phyloP scores from a whole-genome alignment of 2,888 invertebrate species.

The Drosophila pegasa region DNA sequence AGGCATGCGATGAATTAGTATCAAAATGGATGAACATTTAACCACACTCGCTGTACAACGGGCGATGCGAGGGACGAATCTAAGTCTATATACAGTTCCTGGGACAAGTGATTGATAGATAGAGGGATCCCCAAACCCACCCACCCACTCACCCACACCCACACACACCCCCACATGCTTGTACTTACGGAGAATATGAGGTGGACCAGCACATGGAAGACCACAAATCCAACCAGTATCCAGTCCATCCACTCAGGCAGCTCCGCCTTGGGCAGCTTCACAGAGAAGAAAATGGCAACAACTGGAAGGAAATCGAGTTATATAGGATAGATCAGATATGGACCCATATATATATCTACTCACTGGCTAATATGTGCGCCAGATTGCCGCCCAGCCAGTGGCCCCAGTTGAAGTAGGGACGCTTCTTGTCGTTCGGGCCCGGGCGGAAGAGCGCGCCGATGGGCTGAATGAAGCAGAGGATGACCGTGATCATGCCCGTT shows the following conservation, averaged over 20 bases:
- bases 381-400: slow-evolving; percentile 96
- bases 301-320: slow-evolving; percentile 87
- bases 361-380: slow-evolving; percentile 94
- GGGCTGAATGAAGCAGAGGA: slow-evolving; percentile 93
- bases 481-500: slow-evolving; percentile 91
- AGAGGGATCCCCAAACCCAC: slow-evolving; percentile 17
- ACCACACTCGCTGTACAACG: slow-evolving; percentile 63
- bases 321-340: background rate
- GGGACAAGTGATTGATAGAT: slow-evolving; percentile 50
- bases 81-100: slow-evolving; percentile 42
- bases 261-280: slow-evolving; percentile 93
- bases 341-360: slow-evolving; percentile 85
- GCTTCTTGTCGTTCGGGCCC: slow-evolving; percentile 91
- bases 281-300: slow-evolving; percentile 96
- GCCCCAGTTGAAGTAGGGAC: slow-evolving; percentile 95
- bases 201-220: slow-evolving; percentile 95
- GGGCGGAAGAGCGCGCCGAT: slow-evolving; percentile 94
- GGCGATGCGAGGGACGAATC: slow-evolving; percentile 51
- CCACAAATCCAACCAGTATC: slow-evolving; percentile 95
- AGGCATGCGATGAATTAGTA: slow-evolving; percentile 75
- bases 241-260: slow-evolving; percentile 94
- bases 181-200: slow-evolving; percentile 91
- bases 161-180: background rate
- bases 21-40: slow-evolving; percentile 73
- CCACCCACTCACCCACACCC: background rate